These are phyloP conservation scores for Drosophila silvestris DNA, from an alignment of 2,888 invertebrate genomes.

Conservation along the genomic window DNA sequence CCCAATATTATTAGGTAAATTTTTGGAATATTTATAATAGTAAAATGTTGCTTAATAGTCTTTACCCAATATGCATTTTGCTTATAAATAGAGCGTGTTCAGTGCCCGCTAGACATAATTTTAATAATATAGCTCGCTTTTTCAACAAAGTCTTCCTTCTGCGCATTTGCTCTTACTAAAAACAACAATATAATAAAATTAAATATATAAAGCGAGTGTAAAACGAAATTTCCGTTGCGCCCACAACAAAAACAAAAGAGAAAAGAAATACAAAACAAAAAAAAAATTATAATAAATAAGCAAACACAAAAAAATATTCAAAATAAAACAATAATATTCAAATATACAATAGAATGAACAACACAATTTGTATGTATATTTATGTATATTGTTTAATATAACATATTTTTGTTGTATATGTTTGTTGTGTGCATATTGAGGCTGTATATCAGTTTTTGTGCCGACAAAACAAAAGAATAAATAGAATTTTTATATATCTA, in stretches of 20 bases:
- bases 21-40: not conserved
- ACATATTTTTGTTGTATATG: not conserved
- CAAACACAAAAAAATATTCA: slow-evolving; percentile 24
- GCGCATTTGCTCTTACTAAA: slow-evolving; percentile 44
- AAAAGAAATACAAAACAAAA: slow-evolving; percentile 30
- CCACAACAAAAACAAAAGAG: slow-evolving; percentile 44
- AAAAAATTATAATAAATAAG: slow-evolving; percentile 23
- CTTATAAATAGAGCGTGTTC: not conserved
- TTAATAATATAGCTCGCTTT: slow-evolving; percentile 8
- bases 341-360: slow-evolving; percentile 35
- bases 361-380: slow-evolving; percentile 10
- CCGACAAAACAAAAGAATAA: slow-evolving; percentile 1
- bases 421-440: slow-evolving; percentile 8
- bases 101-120: not conserved
- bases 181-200: slow-evolving; percentile 69
- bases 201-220: slow-evolving; percentile 69
- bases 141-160: slow-evolving; percentile 56
- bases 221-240: slow-evolving; percentile 72
- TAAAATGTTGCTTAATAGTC: not conserved
- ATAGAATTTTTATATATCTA: slow-evolving; percentile 28
- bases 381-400: not conserved
- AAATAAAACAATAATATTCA: slow-evolving; percentile 46
- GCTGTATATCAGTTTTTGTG: slow-evolving; percentile 37
- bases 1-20: not conserved
- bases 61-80: not conserved